Conservation (phyloP, 1,140 invertebrate genomes). For the Saccostrea echinata region DNA sequence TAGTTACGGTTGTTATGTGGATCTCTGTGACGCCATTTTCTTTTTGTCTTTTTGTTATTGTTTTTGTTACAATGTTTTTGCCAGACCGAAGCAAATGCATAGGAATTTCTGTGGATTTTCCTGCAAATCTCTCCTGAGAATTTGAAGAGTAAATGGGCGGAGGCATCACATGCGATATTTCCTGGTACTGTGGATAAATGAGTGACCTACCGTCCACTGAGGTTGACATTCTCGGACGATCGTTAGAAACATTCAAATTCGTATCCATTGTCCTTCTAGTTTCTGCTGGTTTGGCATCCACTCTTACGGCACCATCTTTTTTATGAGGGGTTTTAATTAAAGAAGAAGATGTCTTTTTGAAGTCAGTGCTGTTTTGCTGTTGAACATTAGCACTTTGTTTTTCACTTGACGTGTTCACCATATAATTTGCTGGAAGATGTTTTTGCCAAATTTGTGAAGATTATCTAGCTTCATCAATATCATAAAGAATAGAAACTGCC, state of each 20-base stretch:
- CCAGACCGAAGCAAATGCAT: not conserved
- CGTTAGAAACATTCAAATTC: not conserved
- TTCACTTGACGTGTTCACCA: not conserved
- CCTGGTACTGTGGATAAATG: not conserved
- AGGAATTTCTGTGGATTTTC: not conserved
- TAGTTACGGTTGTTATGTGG: not conserved
- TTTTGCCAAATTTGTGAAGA: not conserved
- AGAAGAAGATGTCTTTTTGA: not conserved
- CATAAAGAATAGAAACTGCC: not conserved
- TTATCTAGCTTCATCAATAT: not conserved
- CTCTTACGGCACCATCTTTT: not conserved
- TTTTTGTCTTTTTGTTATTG: not conserved
- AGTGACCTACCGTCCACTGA: too few species aligned
- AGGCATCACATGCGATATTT: not conserved
- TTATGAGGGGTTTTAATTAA: not conserved
- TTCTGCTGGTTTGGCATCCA: not conserved
- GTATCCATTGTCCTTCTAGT: not conserved
- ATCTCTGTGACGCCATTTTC: slow-evolving; percentile 6
- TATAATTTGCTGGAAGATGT: slow-evolving; percentile 18
- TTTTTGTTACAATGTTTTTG: not conserved
- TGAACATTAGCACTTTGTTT: not conserved
- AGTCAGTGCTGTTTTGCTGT: not conserved
- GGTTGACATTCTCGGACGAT: not conserved
- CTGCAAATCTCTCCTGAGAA: not conserved
- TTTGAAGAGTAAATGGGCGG: not conserved